Evolutionary conservation across 2,888 invertebrate species (phyloP), one percentile per base, ranked within the genome.

Genomic region (Sinopyrophorus schimmeli): DNA sequence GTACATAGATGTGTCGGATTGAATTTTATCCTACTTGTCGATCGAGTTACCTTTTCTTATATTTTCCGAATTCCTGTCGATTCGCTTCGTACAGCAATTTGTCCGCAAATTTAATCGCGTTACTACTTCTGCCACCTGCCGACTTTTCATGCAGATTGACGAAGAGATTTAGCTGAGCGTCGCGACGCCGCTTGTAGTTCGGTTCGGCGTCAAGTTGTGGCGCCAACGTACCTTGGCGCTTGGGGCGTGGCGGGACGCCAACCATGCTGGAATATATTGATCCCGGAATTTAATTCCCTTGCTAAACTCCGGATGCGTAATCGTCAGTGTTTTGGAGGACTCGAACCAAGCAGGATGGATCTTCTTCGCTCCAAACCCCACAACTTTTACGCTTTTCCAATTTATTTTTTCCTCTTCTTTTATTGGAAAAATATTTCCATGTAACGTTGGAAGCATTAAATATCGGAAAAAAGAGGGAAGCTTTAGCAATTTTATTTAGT

Each of bases 71-170:
- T 5, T 5, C 20, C 5, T 7, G 5, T 20, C 20, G n/a, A n/a
- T n/a, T n/a, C n/a, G n/a, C n/a, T 9, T 3, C 11, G 32, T 10
- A 3, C 30, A n/a, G n/a, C 21, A 2, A n/a, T 15, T 31, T 16
- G 17, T 17, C 14, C 23, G 5, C 10, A 15, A 20, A 14, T 14
- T 3, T 15, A 9, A 24, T 35, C 35, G 23, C 1, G 14, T 7
- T 20, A 35, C 35, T 20, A 16, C 10, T 47, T 17, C 35, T 24
- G 47, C 47, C 47, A 47, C 47, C 47, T 47, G 35, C 21, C 32
- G 47, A 23, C 28, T 16, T 32, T 27, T 20, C 18, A 15, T 28
- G 24, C 35, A 35, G 21, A 20, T 17, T 41, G 17, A 34, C 21
- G 28, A 16, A 28, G 28, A 40, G 34, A 20, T 39, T 47, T 35